Percentiles rank a stretch among this genome's conserved stretches.
Conservation (phyloP, 2,797 vertebrate genomes). For the Manis crassicaudata region DNA sequence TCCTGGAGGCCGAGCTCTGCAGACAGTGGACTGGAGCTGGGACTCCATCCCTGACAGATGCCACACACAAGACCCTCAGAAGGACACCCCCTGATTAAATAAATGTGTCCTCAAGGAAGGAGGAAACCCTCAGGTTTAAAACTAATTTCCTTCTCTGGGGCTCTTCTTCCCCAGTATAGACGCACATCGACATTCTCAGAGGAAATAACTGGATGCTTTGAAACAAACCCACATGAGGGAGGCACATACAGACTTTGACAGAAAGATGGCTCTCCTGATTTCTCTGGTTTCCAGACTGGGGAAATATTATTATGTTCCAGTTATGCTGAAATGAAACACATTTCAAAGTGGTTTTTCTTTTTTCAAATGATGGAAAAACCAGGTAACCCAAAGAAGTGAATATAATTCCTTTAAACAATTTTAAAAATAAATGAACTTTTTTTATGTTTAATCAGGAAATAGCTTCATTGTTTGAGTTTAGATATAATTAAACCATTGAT, state of each 20-base stretch:
- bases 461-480: conserved; percentile 67
- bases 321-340: conserved; percentile 75
- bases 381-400: conserved; percentile 51
- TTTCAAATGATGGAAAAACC: conserved; percentile 72
- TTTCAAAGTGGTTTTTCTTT: conserved; percentile 54
- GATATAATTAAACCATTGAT: conserved; percentile 59
- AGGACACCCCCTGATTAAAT: conserved; percentile 5
- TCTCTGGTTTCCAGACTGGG: conserved; percentile 48
- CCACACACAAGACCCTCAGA: neutral
- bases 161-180: neutral
- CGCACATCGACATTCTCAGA: neutral
- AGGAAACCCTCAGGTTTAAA: conserved; percentile 22
- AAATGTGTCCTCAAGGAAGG: neutral
- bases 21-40: neutral
- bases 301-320: conserved; percentile 32
- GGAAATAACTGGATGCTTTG: conserved; percentile 37
- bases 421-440: conserved; percentile 47
- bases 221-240: conserved; percentile 18
- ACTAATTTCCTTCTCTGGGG: conserved; percentile 40
- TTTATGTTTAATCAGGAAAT: conserved; percentile 59
- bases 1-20: accelerated
- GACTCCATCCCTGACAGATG: neutral
- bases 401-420: conserved; percentile 63
- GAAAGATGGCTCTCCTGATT: neutral
- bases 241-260: neutral